A percentile compares a stretch with the other conserved stretches of the same genome.
Evolutionary conservation across 2,888 invertebrate genomes (phyloP).

Genomic region (Sinodicranocentrus sp.): DNA sequence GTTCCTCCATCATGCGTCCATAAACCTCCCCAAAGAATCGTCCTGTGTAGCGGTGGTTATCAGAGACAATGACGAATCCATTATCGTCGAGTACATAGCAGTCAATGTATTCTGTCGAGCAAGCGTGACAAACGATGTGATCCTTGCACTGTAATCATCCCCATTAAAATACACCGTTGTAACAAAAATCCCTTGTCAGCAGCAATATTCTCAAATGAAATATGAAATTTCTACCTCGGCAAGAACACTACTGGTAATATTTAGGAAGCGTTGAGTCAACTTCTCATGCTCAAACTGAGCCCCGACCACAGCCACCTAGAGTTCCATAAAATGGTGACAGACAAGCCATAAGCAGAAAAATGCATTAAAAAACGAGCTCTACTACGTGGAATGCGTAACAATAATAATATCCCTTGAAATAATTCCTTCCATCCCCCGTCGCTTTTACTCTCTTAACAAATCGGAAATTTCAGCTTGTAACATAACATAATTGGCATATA

Average conservation of each 20-base stretch:
- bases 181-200: no score
- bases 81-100: conserved; percentile 97
- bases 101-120: conserved; percentile 91
- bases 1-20: conserved; percentile 91
- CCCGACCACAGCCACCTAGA: conserved; percentile 96
- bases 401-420: no score
- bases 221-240: conserved; percentile 33
- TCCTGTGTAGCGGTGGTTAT: conserved; percentile 87
- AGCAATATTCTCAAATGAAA: no score
- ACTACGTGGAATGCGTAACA: no score
- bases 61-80: conserved; percentile 95
- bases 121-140: conserved; percentile 81
- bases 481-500: no score
- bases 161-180: background rate
- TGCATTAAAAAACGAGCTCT: no score
- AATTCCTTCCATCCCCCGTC: no score
- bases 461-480: no score
- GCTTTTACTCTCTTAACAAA: no score
- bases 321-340: conserved; percentile 78
- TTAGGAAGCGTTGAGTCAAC: conserved; percentile 90
- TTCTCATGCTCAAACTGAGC: conserved; percentile 91
- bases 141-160: conserved; percentile 68
- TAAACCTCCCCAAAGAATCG: conserved; percentile 96
- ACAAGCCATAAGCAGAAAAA: conserved; percentile 78
- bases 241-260: conserved; percentile 81